Percentiles rank a stretch among this genome's conserved stretches.
phyloP scores from a whole-genome alignment of 2,113 vertebrate genomes.

The Paedocypris sp. region DNA sequence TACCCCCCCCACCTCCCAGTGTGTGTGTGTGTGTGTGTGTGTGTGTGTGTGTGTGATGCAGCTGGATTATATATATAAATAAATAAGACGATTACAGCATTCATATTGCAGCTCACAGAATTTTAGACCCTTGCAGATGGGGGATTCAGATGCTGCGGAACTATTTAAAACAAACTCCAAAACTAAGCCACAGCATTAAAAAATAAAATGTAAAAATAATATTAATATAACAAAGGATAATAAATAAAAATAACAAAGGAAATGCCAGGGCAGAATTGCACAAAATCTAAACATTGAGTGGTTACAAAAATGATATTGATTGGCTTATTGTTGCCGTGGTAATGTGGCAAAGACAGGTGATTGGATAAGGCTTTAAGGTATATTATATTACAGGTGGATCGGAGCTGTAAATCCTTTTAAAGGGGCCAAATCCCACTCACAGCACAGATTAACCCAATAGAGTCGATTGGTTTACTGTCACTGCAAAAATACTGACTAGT shows the following conservation, averaged over 20 bases:
- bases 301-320: conserved; percentile 13
- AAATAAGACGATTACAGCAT: not conserved
- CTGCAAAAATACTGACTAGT: too few species aligned
- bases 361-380: conserved; percentile 21
- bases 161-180: too few species aligned
- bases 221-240: too few species aligned
- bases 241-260: too few species aligned
- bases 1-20: not conserved
- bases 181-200: too few species aligned
- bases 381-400: conserved; percentile 20
- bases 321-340: conserved; percentile 7
- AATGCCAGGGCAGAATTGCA: too few species aligned
- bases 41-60: conserved; percentile 10
- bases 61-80: not conserved
- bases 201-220: too few species aligned
- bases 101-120: too few species aligned
- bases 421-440: not conserved
- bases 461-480: not conserved
- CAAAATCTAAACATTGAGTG: too few species aligned
- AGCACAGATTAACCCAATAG: conserved; percentile 10
- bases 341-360: conserved; percentile 8
- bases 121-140: too few species aligned
- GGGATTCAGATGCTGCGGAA: too few species aligned
- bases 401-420: not conserved
- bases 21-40: not conserved